Evolutionary conservation across 2,888 invertebrate genomes (phyloP).

Genomic region (Tinea pellionella): DNA sequence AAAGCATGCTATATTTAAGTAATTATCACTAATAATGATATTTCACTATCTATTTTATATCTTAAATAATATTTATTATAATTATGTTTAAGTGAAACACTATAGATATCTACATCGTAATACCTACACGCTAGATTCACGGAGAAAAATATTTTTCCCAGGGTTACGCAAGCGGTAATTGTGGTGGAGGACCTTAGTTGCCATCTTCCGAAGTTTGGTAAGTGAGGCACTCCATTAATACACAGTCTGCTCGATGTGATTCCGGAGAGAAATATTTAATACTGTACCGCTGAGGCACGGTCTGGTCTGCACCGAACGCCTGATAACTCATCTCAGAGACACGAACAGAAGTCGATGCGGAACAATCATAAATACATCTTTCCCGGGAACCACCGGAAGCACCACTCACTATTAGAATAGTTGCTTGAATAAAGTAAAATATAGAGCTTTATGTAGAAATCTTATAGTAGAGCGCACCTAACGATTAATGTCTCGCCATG

Average conservation of each 20-base stretch:
- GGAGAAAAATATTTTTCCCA: constrained; percentile 69
- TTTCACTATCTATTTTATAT: background rate
- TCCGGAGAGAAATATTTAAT: constrained; percentile 70
- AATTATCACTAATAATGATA: background rate
- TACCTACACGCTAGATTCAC: constrained; percentile 69
- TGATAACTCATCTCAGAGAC: constrained; percentile 22
- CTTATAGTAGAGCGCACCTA: constrained; percentile 29
- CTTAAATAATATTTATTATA: background rate
- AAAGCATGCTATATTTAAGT: constrained; percentile 6
- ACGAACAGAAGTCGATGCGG: constrained; percentile 54
- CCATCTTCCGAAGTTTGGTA: constrained; percentile 69
- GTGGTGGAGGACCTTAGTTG: constrained; percentile 70
- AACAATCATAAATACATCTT: constrained; percentile 68
- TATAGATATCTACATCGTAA: constrained; percentile 56
- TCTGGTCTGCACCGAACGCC: background rate
- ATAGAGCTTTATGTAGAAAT: constrained; percentile 1
- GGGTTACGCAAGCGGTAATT: constrained; percentile 71
- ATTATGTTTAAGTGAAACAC: constrained; percentile 30
- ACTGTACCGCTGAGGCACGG: constrained; percentile 49
- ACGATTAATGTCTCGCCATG: constrained; percentile 62
- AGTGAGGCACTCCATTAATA: constrained; percentile 68
- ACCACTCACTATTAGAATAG: constrained; percentile 52
- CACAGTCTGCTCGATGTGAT: constrained; percentile 67
- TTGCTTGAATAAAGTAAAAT: constrained; percentile 36
- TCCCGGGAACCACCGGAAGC: constrained; percentile 66